Evolutionary conservation across 2,113 vertebrate species (phyloP).

Genomic region (Uria aalge): DNA sequence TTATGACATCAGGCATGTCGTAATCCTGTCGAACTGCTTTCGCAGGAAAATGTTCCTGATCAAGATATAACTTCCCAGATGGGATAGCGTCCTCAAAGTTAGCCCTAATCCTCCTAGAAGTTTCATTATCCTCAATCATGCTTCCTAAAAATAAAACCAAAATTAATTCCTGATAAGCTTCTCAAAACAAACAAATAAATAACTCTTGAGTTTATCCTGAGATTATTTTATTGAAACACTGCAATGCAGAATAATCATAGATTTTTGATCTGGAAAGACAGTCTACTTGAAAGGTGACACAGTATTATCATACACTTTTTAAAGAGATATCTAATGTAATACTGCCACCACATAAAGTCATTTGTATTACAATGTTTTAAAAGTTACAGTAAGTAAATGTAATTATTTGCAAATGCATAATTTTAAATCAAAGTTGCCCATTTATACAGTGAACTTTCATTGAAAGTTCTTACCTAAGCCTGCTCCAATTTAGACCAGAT

Average conservation of each 20-base stretch:
- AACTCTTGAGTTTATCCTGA: neutral
- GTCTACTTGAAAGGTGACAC: neutral
- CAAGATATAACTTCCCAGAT: constrained; percentile 75
- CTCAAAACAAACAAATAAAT: neutral
- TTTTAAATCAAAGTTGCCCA: neutral
- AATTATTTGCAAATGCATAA: neutral
- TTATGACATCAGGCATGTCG: constrained; percentile 80
- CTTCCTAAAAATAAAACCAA: constrained; percentile 65
- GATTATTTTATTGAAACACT: neutral
- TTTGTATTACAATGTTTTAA: neutral
- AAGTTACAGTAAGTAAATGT: neutral
- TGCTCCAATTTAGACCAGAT: neutral
- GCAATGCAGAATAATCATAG: neutral
- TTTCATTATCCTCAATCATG: constrained; percentile 69
- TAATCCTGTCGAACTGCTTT: constrained; percentile 66
- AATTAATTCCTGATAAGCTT: neutral
- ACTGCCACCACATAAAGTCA: neutral
- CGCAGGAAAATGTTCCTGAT: constrained; percentile 48
- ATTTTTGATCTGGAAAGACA: neutral
- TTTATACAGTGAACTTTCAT: neutral
- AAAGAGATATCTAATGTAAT: neutral
- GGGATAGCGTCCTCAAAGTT: constrained; percentile 72
- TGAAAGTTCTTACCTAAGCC: neutral
- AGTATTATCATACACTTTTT: neutral
- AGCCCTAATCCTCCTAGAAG: constrained; percentile 69